These are phyloP conservation scores for Irena cyanogastra DNA, from an alignment of 2,113 vertebrate species.

Conservation along the genomic window DNA sequence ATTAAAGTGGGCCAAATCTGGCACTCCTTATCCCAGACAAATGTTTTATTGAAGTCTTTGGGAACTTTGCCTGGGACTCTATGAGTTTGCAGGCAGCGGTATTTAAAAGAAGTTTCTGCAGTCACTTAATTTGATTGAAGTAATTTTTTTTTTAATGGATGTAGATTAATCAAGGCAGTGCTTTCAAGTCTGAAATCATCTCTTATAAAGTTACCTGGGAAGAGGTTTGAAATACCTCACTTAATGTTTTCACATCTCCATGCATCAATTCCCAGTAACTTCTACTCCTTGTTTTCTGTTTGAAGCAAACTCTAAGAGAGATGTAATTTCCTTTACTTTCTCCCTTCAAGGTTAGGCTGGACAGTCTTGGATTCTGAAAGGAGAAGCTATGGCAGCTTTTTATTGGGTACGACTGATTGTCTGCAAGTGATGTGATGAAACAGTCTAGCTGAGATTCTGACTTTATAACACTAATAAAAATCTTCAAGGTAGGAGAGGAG, in stretches of 20 bases:
- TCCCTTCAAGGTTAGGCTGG: not conserved
- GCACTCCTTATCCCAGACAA: constrained; percentile 56
- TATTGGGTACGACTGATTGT: not conserved
- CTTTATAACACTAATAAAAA: not conserved
- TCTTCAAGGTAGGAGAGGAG: not conserved
- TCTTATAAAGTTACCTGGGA: not conserved
- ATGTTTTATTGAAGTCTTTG: constrained; percentile 55
- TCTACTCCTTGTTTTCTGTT: not conserved
- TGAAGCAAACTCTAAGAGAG: not conserved
- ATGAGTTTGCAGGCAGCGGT: constrained; percentile 22
- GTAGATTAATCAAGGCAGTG: not conserved
- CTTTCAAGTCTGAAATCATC: not conserved
- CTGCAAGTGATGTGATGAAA: not conserved
- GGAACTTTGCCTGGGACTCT: constrained; percentile 19
- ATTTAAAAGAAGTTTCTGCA: constrained; percentile 44
- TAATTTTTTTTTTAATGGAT: not conserved
- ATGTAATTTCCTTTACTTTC: not conserved
- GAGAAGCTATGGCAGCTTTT: not conserved
- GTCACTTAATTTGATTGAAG: constrained; percentile 28
- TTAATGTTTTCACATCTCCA: not conserved
- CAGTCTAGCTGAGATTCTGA: not conserved
- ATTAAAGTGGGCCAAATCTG: constrained; percentile 59
- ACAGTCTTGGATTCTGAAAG: not conserved
- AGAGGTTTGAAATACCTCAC: not conserved
- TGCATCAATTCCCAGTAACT: not conserved